Conservation (phyloP, 2,797 vertebrate species). For the Sebastes goodei region DNA sequence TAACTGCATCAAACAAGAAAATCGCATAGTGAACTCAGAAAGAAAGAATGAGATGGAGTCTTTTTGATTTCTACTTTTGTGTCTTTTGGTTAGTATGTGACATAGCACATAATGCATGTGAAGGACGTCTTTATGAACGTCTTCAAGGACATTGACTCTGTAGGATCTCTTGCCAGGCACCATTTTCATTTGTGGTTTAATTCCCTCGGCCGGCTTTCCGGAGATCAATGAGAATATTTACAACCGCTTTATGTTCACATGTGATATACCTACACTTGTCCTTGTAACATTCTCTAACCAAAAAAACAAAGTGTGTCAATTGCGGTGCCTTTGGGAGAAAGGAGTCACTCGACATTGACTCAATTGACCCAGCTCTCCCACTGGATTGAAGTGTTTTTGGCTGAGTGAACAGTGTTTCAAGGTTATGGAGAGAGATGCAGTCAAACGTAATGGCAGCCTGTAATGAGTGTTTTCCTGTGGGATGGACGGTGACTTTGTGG, state of each 20-base stretch:
- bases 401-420: conserved; percentile 78
- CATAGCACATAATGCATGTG: not conserved
- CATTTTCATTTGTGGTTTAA: conserved; percentile 2
- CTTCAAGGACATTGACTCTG: conserved; percentile 8
- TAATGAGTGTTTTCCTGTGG: conserved; percentile 79
- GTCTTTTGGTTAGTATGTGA: not conserved
- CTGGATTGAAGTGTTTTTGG: conserved; percentile 71
- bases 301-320: conserved; percentile 39
- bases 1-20: not conserved
- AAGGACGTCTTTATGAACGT: not conserved
- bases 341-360: conserved; percentile 67
- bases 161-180: not conserved
- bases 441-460: conserved; percentile 71
- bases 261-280: conserved; percentile 29
- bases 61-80: not conserved
- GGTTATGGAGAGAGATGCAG: conserved; percentile 72
- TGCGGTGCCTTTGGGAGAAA: conserved; percentile 38
- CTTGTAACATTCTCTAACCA: conserved; percentile 33
- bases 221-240: conserved; percentile 23
- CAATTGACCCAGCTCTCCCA: conserved; percentile 61
- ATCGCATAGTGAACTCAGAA: not conserved
- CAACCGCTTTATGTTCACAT: not conserved
- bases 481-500: conserved; percentile 77
- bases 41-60: not conserved
- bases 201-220: not conserved